phyloP scores from a whole-genome alignment of 1,140 invertebrate genomes.

The Chironomus tepperi region DNA sequence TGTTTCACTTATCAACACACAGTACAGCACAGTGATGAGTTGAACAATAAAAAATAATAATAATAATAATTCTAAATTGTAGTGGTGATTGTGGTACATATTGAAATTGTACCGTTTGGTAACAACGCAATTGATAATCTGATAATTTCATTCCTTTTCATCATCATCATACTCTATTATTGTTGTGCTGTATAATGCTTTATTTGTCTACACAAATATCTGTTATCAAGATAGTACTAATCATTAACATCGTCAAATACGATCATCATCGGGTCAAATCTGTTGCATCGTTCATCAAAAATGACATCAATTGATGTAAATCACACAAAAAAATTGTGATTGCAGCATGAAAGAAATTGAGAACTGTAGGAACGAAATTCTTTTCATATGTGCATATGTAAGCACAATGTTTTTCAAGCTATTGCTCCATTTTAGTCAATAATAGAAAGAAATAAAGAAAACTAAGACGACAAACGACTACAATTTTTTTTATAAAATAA shows the following conservation, averaged over 20 bases:
- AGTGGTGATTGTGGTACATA: not conserved
- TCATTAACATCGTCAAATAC: not conserved
- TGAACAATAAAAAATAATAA: too few species aligned
- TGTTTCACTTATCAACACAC: conserved; percentile 12
- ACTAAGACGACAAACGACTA: not conserved
- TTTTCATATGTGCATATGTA: not conserved
- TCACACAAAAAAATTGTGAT: not conserved
- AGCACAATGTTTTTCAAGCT: conserved; percentile 2
- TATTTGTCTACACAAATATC: not conserved
- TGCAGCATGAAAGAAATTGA: not conserved
- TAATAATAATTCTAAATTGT: not conserved
- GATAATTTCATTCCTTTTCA: not conserved
- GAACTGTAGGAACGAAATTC: too few species aligned
- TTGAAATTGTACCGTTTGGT: not conserved
- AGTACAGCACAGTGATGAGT: not conserved
- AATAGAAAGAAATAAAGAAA: not conserved
- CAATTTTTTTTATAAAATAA: not conserved
- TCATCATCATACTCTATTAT: not conserved
- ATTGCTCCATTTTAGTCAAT: conserved; percentile 12
- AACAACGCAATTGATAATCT: conserved; percentile 8
- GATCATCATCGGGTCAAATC: conserved; percentile 11
- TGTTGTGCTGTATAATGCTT: not conserved
- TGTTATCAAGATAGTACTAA: not conserved
- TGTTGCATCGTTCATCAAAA: not conserved
- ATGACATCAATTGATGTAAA: too few species aligned